Percentiles rank a stretch among this genome's conserved stretches.
Conservation (phyloP, 1,140 invertebrate genomes). For the Gerris buenoi region DNA sequence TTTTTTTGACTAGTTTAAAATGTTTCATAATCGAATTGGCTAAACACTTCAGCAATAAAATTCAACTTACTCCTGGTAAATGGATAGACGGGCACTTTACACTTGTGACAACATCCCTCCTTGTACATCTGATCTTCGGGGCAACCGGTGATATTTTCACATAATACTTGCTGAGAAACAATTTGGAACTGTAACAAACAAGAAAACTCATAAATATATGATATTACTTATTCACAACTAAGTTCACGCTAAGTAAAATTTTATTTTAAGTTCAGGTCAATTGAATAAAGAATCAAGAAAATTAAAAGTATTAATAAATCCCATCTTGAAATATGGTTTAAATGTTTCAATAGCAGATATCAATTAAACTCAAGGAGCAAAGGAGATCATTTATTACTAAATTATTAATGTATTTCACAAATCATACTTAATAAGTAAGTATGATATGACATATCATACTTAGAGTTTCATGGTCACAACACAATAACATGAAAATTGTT, state of each 20-base stretch:
- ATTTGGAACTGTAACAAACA: conserved; percentile 34
- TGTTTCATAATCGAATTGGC: too few relatives aligned
- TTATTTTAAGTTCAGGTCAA: neutral
- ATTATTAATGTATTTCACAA: too few relatives aligned
- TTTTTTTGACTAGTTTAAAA: too few relatives aligned
- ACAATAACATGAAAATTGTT: too few relatives aligned
- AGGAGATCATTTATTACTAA: too few relatives aligned
- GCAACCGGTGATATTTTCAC: conserved; percentile 45
- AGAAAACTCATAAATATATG: neutral
- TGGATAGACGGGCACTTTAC: conserved; percentile 33
- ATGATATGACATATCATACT: too few relatives aligned
- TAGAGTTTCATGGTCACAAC: too few relatives aligned
- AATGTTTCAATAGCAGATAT: neutral
- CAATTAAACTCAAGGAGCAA: neutral
- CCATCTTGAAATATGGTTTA: neutral
- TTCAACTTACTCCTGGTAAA: conserved; percentile 10
- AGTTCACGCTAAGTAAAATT: neutral
- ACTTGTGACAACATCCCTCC: conserved; percentile 49
- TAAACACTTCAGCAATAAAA: too few relatives aligned
- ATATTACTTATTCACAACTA: neutral
- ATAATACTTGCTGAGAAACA: conserved; percentile 35
- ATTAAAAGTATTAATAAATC: neutral
- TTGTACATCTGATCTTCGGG: conserved; percentile 35
- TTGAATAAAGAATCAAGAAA: neutral
- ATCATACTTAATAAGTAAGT: too few relatives aligned